Conservation (phyloP, 30 jellyfish, hydroid and myxozoan species). For the Aurelia sp. region DNA sequence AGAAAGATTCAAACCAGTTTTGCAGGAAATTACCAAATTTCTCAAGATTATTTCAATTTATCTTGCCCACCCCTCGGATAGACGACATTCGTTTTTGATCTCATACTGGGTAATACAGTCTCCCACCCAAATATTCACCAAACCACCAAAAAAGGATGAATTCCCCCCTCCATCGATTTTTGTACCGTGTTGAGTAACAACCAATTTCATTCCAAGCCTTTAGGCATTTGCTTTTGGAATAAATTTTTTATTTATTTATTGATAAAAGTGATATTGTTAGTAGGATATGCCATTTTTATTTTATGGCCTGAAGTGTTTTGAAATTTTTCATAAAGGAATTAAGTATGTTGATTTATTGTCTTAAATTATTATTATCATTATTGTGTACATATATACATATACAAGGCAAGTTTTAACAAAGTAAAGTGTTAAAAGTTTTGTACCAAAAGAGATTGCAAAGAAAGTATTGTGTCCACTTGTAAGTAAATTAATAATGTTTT, state of each 20-base stretch:
- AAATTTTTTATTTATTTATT: constrained; percentile 2
- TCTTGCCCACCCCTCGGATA: no score
- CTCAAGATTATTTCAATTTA: no score
- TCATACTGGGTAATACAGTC: no score
- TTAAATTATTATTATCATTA: constrained; percentile 11
- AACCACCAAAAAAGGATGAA: no score
- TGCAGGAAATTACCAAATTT: no score
- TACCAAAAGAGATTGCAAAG: not conserved
- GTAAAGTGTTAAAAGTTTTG: not conserved
- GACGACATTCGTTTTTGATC: no score
- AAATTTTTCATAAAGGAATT: constrained; percentile 24
- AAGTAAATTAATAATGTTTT: not conserved
- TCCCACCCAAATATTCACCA: no score
- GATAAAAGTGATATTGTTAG: constrained; percentile 1
- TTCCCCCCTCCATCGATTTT: no score
- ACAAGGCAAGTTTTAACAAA: constrained; percentile 33
- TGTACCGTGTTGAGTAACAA: no score
- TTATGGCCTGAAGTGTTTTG: not conserved
- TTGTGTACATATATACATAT: constrained; percentile 11
- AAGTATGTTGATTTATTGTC: constrained; percentile 32
- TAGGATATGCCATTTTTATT: not conserved
- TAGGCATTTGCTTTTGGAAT: constrained; percentile 1
- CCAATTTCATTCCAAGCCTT: no score
- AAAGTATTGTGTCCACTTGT: constrained; percentile 1
- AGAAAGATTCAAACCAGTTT: no score